These are phyloP conservation scores for Deroplatys truncata DNA, from an alignment of 2,888 invertebrate species.

Conservation along the genomic window DNA sequence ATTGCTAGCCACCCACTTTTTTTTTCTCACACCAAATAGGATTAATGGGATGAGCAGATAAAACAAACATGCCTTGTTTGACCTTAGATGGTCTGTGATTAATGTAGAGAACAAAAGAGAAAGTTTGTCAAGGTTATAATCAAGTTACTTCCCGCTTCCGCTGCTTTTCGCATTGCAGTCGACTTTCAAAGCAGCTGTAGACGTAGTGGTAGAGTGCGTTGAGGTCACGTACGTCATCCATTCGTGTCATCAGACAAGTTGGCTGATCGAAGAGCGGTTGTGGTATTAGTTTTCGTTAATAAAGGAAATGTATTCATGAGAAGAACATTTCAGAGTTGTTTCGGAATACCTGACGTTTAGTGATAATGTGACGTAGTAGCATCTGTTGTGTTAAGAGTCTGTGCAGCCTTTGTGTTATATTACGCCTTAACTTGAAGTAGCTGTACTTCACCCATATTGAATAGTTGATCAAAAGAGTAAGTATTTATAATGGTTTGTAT, in stretches of 20 bases:
- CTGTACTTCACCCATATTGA: not conserved
- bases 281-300: not conserved
- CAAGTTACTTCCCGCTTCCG: not conserved
- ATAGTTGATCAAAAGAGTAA: not conserved
- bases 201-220: not conserved
- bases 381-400: not conserved
- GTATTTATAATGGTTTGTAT: not conserved
- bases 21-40: not conserved
- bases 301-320: not conserved
- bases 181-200: not conserved
- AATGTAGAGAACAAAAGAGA: not conserved
- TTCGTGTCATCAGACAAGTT: not conserved
- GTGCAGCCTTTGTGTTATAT: not conserved
- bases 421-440: not conserved
- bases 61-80: not conserved
- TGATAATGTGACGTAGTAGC: not conserved
- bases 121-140: not conserved
- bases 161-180: conserved; percentile 3
- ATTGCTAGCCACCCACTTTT: not conserved
- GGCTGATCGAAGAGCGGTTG: not conserved
- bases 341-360: not conserved
- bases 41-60: not conserved
- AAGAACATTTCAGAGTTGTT: not conserved
- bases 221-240: not conserved
- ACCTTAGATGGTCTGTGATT: not conserved